Base-by-base conservation (phyloP, 2,113 vertebrate species). In the Anseranas semipalmata region DNA sequence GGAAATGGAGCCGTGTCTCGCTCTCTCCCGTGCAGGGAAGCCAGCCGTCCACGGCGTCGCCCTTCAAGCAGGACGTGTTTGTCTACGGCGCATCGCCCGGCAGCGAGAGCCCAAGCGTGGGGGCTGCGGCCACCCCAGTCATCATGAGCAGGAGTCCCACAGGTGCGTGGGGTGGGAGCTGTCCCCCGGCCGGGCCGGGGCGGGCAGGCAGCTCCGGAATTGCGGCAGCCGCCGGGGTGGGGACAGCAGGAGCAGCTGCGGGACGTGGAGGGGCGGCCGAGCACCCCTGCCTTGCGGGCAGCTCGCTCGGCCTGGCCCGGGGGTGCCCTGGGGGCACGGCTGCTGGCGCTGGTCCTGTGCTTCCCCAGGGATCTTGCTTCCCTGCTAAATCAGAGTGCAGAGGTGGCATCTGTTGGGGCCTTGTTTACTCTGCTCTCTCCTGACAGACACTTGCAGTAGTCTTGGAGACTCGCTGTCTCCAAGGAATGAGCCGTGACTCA, bases 91-190 rank as follows among this genome's bases (percentile, higher is more conserved):
- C 98, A 7, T 97, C 98, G 2, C 98, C 97, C 0, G 96, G 94
- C 84, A 95, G 66, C 0, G 99, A 99, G 25, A 98, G 97, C 96
- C 99, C 98, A 15, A 89, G 96, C 60, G 12, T 62, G 65, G 98
- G 86, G 27, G 94, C 98, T 0, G 24, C 97, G 0, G 97, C 97
- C 45, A 99, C 98, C n/a, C 99, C 99, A 0, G 98, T 99, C 88
- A 98, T 98, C 90, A 98, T 99, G 97, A 99, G 98, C 94, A 98
- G 98, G 96, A 99, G 99, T 94, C 99, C 99, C 60, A 99, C 99
- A 97, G 99, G 99, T 99, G 91, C 87, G 96, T 96, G 21, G 4
- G 1, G 4, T 45, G 22, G 33, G 30, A 10, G 3, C n/a, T 10
- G 4, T 14, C 24, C 13, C 24, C 50, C 60, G 58, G n/a, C 32